phyloP scores from a whole-genome alignment of 2,113 vertebrate genomes.

The Entomyzon cyanotis region DNA sequence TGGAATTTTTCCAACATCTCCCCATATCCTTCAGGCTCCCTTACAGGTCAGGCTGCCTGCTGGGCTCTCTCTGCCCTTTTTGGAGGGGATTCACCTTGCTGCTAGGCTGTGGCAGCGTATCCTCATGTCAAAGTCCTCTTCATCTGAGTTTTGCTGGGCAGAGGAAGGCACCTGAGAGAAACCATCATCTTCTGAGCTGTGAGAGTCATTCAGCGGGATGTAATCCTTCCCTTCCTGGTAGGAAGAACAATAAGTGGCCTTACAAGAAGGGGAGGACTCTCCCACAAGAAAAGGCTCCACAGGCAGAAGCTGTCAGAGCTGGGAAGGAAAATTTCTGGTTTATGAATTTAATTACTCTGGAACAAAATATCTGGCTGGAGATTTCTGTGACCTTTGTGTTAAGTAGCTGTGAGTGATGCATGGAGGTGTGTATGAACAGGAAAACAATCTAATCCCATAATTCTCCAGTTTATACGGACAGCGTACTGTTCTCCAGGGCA shows the following conservation, averaged over 20 bases:
- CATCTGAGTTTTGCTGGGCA: slow-evolving; percentile 80
- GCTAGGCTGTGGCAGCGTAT: slow-evolving; percentile 83
- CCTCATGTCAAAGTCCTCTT: slow-evolving; percentile 79
- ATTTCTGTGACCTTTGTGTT: not conserved
- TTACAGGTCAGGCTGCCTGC: not conserved
- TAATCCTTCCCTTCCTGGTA: slow-evolving; percentile 86
- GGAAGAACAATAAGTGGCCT: not conserved
- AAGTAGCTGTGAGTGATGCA: not conserved
- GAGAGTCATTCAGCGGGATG: slow-evolving; percentile 82
- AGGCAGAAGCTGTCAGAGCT: not conserved
- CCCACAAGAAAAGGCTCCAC: not conserved
- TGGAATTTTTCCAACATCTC: not conserved
- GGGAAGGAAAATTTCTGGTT: not conserved
- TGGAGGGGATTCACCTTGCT: slow-evolving; percentile 78
- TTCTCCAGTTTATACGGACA: not conserved
- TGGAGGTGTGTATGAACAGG: not conserved
- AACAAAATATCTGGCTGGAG: not conserved
- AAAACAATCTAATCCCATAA: not conserved
- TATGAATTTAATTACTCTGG: not conserved
- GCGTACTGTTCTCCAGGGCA: not conserved
- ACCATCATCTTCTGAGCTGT: slow-evolving; percentile 90
- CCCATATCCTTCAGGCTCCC: not conserved
- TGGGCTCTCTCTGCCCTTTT: not conserved
- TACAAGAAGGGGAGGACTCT: not conserved
- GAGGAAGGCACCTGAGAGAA: slow-evolving; percentile 88